Evolutionary conservation across 2,797 vertebrate genomes (phyloP).

Genomic region (Halcyon badia): DNA sequence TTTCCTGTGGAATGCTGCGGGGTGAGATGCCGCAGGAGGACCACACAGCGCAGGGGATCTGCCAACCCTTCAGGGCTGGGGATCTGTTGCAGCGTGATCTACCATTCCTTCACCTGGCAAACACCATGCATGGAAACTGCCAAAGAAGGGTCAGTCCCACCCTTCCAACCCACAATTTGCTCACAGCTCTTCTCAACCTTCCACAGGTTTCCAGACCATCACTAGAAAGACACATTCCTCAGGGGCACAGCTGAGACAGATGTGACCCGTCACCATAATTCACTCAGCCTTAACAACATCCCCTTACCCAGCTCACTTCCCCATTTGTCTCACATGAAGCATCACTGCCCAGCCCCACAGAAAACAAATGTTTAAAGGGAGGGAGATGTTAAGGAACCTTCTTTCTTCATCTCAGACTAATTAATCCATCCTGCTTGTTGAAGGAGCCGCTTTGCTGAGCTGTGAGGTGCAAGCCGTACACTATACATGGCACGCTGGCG

Average conservation of each 20-base stretch:
- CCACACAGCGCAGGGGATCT: not conserved
- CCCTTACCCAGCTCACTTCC: not conserved
- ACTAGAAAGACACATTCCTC: not conserved
- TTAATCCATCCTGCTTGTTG: not conserved
- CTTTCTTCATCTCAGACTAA: not conserved
- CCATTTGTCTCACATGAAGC: not conserved
- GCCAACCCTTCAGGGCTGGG: not conserved
- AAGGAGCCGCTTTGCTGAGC: not conserved
- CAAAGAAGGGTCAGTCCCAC: not conserved
- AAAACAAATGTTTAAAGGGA: not conserved
- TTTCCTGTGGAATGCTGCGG: not conserved
- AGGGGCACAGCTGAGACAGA: not conserved
- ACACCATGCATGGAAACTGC: not conserved
- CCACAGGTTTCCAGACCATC: not conserved
- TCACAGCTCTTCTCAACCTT: not conserved
- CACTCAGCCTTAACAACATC: not conserved
- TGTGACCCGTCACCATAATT: not conserved
- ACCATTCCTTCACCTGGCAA: not conserved
- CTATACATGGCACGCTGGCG: not conserved
- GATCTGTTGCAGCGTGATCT: not conserved
- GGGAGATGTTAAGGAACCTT: not conserved
- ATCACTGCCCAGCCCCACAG: not conserved
- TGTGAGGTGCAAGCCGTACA: not conserved
- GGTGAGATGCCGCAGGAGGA: not conserved
- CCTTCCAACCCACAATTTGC: not conserved